Percentiles rank a stretch among this genome's conserved stretches.
These are phyloP conservation scores for Lytechinus pictus DNA, from an alignment of 35 echinoderm and acorn worm species.

Conservation along the genomic window DNA sequence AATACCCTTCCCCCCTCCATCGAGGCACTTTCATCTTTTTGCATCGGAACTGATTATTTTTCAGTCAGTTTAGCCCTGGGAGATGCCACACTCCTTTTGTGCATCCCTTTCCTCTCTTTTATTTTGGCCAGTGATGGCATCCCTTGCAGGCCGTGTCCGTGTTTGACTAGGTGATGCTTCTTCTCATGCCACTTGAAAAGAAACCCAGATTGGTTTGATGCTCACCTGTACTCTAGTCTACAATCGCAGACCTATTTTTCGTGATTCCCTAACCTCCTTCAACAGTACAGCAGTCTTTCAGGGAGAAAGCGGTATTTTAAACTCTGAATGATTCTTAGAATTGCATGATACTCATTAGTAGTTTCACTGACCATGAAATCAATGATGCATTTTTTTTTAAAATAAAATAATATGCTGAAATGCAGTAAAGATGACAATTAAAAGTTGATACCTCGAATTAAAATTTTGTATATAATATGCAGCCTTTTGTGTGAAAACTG, in stretches of 20 bases:
- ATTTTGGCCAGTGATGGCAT: neutral
- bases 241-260: neutral
- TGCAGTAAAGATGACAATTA: too few species aligned
- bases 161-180: conserved; percentile 17
- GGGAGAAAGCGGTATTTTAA: neutral
- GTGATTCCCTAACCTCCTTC: neutral
- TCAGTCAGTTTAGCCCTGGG: neutral
- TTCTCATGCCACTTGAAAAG: conserved; percentile 15
- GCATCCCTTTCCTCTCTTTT: neutral
- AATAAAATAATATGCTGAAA: too few species aligned
- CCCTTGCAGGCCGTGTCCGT: conserved; percentile 12
- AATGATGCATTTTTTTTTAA: too few species aligned
- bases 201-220: conserved; percentile 3
- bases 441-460: too few species aligned
- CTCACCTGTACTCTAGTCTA: conserved; percentile 6
- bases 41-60: conserved; percentile 24
- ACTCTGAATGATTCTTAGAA: too few species aligned
- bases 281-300: neutral
- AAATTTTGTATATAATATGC: too few species aligned
- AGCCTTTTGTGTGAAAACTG: too few species aligned
- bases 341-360: too few species aligned
- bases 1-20: neutral
- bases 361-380: too few species aligned
- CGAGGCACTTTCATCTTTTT: conserved; percentile 29
- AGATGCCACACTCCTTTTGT: neutral